phyloP scores from a whole-genome alignment of 2,113 vertebrate genomes.

The Marmota monax region DNA sequence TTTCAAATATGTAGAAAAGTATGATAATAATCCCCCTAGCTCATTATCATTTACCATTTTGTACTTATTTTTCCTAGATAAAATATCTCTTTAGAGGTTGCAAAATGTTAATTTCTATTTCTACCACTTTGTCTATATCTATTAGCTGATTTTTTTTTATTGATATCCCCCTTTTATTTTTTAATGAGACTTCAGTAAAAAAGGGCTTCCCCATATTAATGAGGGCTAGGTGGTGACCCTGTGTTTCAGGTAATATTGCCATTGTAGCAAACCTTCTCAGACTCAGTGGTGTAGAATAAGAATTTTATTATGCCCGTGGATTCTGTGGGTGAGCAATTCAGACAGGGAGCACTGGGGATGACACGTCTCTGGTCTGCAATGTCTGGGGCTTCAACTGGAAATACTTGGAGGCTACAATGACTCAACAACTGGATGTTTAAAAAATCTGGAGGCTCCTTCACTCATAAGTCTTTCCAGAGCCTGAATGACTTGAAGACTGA shows the following conservation, averaged over 20 bases:
- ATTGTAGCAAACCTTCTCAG: not conserved
- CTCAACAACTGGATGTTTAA: slow-evolving; percentile 6
- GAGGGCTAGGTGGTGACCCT: not conserved
- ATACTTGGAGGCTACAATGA: not conserved
- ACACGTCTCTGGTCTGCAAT: not conserved
- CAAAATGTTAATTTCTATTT: slow-evolving; percentile 2
- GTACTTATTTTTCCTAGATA: not conserved
- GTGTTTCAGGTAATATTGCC: not conserved
- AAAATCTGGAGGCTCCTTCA: not conserved
- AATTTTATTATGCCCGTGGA: slow-evolving; percentile 35
- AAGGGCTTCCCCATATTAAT: not conserved
- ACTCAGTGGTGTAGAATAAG: slow-evolving; percentile 13
- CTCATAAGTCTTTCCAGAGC: not conserved
- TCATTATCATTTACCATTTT: not conserved
- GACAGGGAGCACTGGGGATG: slow-evolving; percentile 4
- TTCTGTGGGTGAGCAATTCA: slow-evolving; percentile 49
- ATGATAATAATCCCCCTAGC: not conserved
- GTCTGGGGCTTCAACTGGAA: slow-evolving; percentile 25
- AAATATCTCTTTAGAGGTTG: not conserved
- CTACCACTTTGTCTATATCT: not conserved
- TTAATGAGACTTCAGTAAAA: not conserved
- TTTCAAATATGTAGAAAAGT: not conserved
- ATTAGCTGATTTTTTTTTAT: not conserved
- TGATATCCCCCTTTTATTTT: slow-evolving; percentile 7
- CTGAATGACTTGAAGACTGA: not conserved